Evolutionary conservation across 2,113 vertebrate genomes (phyloP), one percentile per base, ranked within the genome.

Genomic region (Vidua chalybeata): DNA sequence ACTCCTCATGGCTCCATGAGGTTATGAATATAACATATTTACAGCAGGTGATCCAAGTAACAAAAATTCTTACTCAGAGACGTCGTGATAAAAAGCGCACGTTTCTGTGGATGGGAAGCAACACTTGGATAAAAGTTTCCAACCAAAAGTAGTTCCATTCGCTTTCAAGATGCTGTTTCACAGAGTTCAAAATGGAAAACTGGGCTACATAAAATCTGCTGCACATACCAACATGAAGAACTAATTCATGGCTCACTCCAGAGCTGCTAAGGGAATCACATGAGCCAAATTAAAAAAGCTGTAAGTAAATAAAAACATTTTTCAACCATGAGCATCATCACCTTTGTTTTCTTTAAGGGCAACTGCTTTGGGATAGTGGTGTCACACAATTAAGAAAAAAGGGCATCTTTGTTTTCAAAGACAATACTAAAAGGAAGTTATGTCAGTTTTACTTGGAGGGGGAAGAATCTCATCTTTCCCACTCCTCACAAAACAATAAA

Each of bases 11-110:
- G 12, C 91, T 93, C 97, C 96, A 97, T 94, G 97, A 98, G 97
- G 96, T 97, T 87, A 97, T 96, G 97, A 97, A 97, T 98, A 97
- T 92, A 98, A 97, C 79, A 69, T 98, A 98, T 98, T 98, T 98
- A 98, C 97, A 98, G 48, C 77, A 95, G 88, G 93, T 95, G 95
- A 97, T 76, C 89, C 87, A 96, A 96, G 79, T 93, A 89, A 96
- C 91, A 96, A 96, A 95, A 97, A 92, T 87, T 94, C 77, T 69
- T 92, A 59, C 76, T 96, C 75, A 94, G 52, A 95, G 94, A 97
- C 91, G 88, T 89, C 30, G 63, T 92, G 84, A 92, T 89, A 89
- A 73, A 96, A 96, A 66, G 90, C 5, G 7, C 61, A 86, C 66
- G 75, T 97, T 89, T 37, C 83, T 81, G 79, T 83, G 90, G 93